Evolutionary conservation across 2,888 invertebrate genomes (phyloP), one percentile per base, ranked within the genome.

Genomic region (Drosophila longiperda): DNA sequence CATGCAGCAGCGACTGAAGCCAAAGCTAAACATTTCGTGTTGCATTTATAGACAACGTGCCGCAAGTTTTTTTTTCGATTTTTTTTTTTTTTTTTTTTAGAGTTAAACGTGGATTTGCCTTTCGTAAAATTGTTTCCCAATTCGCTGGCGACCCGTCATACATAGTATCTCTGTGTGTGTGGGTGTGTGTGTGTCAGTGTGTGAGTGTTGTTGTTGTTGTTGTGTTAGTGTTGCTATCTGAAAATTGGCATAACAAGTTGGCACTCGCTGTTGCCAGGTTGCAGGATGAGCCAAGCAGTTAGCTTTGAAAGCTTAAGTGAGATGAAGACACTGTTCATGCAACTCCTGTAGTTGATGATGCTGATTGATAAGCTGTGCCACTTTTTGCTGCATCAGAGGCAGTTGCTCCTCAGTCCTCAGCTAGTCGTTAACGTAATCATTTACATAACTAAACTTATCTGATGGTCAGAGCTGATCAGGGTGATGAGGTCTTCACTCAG

Each of bases 11-110:
- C 55, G 29, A 40, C 38, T 48, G 40, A 45, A 73, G 45, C 63
- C 76, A 73, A 72, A 76, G 78, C 88, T 86, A 80, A 88, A 82
- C 88, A 90, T 75, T 90, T 89, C 85, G 90, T 88, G 86, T 85
- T 83, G 86, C 85, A 90, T 88, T 85, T 88, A 85, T 80, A 83
- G 90, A 80, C 90, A 90, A 90, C 85, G 85, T 85, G 85, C 86
- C 61, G 66, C 80, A 57, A 57, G 63, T 64, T 59, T 55, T 53
- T 53, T 45, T 52, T 40, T 53, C n/a, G 38, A 32, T 38, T 49
- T 60, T 45, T 38, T 49, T 34, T 23, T 36, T 62, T 48, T 62
- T 32, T 20, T 63, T n/a, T 48, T 53, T 60, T 72, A 38, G 38
- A 68, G 64, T 75, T 85, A 85, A 88, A 83, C 88, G 84, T 72